Conservation (phyloP, 2,888 invertebrate genomes). For the Germaria angustata region DNA sequence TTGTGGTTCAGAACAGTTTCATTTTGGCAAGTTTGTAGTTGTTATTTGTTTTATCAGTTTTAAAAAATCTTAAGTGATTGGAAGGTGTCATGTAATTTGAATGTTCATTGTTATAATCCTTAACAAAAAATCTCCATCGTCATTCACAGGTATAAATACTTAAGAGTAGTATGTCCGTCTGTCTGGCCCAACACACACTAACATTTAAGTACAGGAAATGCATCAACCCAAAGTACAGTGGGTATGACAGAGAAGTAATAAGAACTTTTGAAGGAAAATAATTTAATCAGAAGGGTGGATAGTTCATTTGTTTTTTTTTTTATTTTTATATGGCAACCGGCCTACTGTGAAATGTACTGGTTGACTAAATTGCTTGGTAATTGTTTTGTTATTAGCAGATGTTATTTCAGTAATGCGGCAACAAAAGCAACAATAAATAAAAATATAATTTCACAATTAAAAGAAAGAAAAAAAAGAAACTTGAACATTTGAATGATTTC, state of each 20-base stretch:
- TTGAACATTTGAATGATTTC: no score
- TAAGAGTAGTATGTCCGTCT: not conserved
- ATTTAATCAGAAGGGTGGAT: no score
- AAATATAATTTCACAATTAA: not conserved
- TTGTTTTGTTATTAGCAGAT: conserved; percentile 52
- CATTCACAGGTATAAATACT: conserved; percentile 23
- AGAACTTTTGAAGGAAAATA: no score
- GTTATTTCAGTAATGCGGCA: conserved; percentile 14
- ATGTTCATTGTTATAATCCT: conserved; percentile 40
- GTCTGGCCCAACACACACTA: not conserved
- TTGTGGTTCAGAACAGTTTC: not conserved
- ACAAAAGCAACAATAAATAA: not conserved
- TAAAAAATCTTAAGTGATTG: conserved; percentile 49
- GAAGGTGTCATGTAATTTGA: conserved; percentile 54
- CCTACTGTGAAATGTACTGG: no score
- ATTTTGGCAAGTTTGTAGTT: conserved; percentile 1
- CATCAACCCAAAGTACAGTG: no score
- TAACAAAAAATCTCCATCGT: conserved; percentile 32
- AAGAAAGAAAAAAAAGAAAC: no score
- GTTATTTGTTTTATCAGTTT: conserved; percentile 35
- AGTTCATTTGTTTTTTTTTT: no score
- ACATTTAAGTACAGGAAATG: not conserved
- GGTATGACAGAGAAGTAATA: no score
- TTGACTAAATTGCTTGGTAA: conserved; percentile 14
- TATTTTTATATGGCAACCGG: no score